Percentiles rank a stretch among this genome's conserved stretches.
These are phyloP conservation scores for Gavialis gangeticus DNA, from an alignment of 2,113 vertebrate species.

Conservation along the genomic window DNA sequence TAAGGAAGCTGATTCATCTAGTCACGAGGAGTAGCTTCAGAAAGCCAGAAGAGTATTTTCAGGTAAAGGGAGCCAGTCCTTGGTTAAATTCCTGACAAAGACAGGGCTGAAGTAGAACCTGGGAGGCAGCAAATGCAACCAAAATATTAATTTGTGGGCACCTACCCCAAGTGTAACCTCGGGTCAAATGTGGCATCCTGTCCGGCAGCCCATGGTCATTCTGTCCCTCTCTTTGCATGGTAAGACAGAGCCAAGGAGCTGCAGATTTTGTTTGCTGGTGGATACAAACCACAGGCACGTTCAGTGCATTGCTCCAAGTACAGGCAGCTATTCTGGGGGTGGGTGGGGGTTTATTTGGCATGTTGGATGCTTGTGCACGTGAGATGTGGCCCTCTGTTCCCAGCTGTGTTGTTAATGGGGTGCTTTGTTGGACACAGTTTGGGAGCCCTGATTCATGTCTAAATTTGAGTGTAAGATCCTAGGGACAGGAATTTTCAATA, in stretches of 20 bases:
- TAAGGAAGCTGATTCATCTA: background rate
- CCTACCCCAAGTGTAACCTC: fast-evolving
- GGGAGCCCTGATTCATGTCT: background rate
- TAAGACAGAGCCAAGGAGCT: fast-evolving
- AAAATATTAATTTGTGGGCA: background rate
- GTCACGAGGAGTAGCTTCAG: fast-evolving
- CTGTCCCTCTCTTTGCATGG: background rate
- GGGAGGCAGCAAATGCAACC: background rate
- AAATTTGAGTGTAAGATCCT: fast-evolving
- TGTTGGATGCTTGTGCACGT: fast-evolving
- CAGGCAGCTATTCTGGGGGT: background rate
- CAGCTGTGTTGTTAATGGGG: background rate
- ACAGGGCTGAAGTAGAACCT: fast-evolving
- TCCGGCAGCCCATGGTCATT: fast-evolving
- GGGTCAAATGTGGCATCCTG: background rate
- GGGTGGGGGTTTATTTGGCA: background rate
- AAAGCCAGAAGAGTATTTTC: background rate
- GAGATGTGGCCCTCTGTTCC: background rate
- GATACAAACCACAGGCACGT: background rate
- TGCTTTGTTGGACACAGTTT: background rate
- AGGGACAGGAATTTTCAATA: background rate
- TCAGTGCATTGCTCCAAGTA: background rate
- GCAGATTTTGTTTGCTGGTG: background rate
- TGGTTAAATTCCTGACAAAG: background rate
- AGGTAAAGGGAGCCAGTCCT: background rate